Conservation (phyloP, 2,113 vertebrate species). For the Riparia riparia region DNA sequence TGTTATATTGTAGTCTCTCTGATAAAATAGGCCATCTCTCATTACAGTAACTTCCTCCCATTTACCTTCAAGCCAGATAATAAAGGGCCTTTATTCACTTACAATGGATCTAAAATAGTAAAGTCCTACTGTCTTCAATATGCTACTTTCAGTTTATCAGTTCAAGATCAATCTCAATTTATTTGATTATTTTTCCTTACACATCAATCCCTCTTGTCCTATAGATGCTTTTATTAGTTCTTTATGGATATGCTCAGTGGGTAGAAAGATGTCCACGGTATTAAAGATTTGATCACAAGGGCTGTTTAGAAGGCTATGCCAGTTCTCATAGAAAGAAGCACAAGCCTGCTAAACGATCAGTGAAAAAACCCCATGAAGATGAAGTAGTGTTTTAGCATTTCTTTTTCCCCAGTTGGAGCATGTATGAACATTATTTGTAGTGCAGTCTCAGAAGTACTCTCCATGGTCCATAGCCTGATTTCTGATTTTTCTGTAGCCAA, state of each 20-base stretch:
- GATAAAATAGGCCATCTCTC: background rate
- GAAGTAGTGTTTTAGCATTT: background rate
- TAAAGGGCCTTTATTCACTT: constrained; percentile 28
- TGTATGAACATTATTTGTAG: background rate
- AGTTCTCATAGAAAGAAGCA: background rate
- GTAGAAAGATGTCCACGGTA: background rate
- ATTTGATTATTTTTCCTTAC: constrained; percentile 23
- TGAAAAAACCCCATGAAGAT: background rate
- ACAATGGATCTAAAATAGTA: constrained; percentile 10
- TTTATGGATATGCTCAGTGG: constrained; percentile 44
- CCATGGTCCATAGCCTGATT: background rate
- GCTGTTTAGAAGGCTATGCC: background rate
- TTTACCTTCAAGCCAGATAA: constrained; percentile 22
- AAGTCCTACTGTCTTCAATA: constrained; percentile 15
- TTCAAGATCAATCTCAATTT: background rate
- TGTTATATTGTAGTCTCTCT: background rate
- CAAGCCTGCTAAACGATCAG: background rate
- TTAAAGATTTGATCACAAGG: background rate
- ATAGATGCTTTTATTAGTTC: constrained; percentile 65
- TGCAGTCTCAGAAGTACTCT: background rate
- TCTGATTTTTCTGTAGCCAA: background rate
- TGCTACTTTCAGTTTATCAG: constrained; percentile 5
- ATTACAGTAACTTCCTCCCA: background rate
- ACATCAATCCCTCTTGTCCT: constrained; percentile 43
- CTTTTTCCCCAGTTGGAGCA: background rate